Evolutionary conservation across 2,113 vertebrate species (phyloP), one percentile per base, ranked within the genome.

Genomic region (Triplophysa siluroides): DNA sequence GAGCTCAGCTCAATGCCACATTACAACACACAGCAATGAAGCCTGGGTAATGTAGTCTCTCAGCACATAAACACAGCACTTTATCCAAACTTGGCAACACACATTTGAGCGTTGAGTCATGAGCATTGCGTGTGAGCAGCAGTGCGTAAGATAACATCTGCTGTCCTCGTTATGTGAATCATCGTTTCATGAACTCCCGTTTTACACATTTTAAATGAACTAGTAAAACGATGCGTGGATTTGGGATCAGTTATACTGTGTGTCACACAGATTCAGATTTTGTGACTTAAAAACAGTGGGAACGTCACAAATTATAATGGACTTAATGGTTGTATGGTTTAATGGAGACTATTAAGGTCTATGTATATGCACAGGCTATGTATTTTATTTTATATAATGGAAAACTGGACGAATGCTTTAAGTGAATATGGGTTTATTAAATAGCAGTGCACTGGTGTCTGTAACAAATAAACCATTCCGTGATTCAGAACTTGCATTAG

Each of bases 61-160:
- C 19, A 9, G 18, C 9, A 11, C 29, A 6, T 5, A 3, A 3
- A 29, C 26, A 4, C 26, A 29, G 26, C 26, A 29, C 1, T 33
- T 33, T 33, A 33, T 33, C 29, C 29, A 33, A 33, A 33, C 29
- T 33, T 33, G 29, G 29, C 29, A 33, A 6, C 26, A 29, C 3
- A 33, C 29, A 2, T 33, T 33, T 14, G 47, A 3, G 6, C 14
- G 0, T 3, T 50, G 47, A 50, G 47, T 47, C 2, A 60, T 12
- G 54, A 21, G 76, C 87, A 86, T 90, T 86, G 91, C 90, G 92
- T 92, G 91, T 89, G 91, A 92, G 89, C 86, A 68, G 50, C 84
- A 84, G 88, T 91, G 91, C 92, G 87, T 90, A 86, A 86, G 70
- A 93, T 90, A 89, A 88, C 87, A 91, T 92, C 90, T 86, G 87